Percentiles rank a stretch among this genome's conserved stretches.
Evolutionary conservation across 2,888 invertebrate species (phyloP).

Genomic region (Cheilosia vulpina): DNA sequence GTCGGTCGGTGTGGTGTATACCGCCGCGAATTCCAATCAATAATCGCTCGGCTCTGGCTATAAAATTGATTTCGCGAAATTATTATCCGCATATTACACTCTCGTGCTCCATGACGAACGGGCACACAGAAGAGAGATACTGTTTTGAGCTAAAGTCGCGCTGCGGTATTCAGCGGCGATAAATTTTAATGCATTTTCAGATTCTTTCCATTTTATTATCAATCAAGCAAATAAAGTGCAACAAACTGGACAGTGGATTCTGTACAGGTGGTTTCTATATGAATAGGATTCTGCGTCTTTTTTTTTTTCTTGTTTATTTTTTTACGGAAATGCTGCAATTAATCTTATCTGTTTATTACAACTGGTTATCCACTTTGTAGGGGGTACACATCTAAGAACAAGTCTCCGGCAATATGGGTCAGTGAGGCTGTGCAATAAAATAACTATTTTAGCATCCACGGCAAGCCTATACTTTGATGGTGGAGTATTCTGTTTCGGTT

Average conservation of each 20-base stretch:
- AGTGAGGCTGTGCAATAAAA: constrained; percentile 15
- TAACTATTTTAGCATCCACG: neutral
- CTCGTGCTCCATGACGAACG: neutral
- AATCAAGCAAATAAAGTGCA: neutral
- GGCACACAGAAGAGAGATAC: neutral
- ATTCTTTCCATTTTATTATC: constrained; percentile 48
- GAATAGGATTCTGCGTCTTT: neutral
- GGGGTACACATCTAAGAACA: neutral
- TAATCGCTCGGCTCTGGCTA: constrained; percentile 48
- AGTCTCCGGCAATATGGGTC: constrained; percentile 23
- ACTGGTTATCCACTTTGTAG: constrained; percentile 18
- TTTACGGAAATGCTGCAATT: constrained; percentile 11
- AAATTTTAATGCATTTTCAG: constrained; percentile 45
- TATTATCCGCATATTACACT: constrained; percentile 39
- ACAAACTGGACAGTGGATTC: neutral
- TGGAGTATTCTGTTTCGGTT: neutral
- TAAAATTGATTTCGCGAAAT: constrained; percentile 69
- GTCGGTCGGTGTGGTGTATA: constrained; percentile 2
- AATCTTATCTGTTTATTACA: constrained; percentile 10
- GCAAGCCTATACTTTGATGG: neutral
- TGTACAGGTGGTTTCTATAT: constrained; percentile 35
- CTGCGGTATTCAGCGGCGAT: constrained; percentile 25
- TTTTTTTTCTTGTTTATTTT: neutral
- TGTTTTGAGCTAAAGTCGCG: constrained; percentile 8
- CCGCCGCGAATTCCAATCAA: constrained; percentile 61